These are phyloP conservation scores for Pogoniulus pusillus DNA, from an alignment of 2,797 vertebrate genomes.

Conservation along the genomic window DNA sequence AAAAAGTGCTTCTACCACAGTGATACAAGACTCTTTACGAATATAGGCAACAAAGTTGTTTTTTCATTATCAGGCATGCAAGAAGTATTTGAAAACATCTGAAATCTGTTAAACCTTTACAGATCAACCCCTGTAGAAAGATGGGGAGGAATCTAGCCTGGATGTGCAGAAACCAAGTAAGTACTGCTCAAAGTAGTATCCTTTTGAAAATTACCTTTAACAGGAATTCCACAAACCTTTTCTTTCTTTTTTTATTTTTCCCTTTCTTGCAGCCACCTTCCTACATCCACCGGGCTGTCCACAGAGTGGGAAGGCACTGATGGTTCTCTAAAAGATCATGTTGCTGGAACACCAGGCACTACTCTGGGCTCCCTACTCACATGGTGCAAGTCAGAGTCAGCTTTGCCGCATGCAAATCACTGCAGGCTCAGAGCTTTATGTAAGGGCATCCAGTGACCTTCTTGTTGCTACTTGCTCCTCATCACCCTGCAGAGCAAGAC, in stretches of 20 bases:
- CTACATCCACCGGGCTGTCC: background rate
- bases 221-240: background rate
- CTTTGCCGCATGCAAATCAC: background rate
- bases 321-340: background rate
- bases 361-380: background rate
- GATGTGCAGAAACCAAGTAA: background rate
- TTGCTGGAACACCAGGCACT: background rate
- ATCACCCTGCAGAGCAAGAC: background rate
- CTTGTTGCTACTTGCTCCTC: rapidly evolving
- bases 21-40: background rate
- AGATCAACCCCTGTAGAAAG: background rate
- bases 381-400: background rate
- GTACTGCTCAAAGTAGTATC: background rate
- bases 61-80: background rate
- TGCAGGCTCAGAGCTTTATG: rapidly evolving
- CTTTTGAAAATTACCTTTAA: background rate
- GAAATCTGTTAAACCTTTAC: background rate
- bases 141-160: background rate
- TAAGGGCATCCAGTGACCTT: rapidly evolving
- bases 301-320: background rate
- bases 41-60: background rate
- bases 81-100: background rate
- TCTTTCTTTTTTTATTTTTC: background rate
- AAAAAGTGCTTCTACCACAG: background rate
- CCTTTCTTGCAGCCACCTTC: background rate